phyloP scores from a whole-genome alignment of 2,888 invertebrate species.

The Cephus pulcher region DNA sequence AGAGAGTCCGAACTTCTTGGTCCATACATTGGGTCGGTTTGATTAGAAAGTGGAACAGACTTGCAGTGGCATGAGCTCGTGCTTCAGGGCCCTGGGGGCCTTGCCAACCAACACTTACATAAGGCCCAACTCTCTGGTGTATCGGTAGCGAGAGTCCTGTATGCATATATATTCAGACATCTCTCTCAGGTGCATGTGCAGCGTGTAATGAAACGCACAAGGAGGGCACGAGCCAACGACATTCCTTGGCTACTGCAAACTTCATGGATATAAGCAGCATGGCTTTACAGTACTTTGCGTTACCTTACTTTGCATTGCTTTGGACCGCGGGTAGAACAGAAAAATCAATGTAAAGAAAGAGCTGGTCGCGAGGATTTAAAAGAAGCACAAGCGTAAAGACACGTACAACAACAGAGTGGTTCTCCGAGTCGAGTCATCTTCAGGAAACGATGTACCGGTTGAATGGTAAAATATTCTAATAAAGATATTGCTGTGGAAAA shows the following conservation, averaged over 20 bases:
- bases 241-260: conserved; percentile 23
- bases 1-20: conserved; percentile 3
- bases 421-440: neutral
- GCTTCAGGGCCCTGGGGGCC: conserved; percentile 42
- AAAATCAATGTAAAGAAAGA: neutral
- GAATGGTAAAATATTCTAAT: neutral
- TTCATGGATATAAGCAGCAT: neutral
- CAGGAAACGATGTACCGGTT: neutral
- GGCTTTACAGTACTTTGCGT: neutral
- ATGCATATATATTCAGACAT: conserved; percentile 1
- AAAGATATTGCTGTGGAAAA: neutral
- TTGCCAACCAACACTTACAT: conserved; percentile 49
- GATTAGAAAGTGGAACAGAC: conserved; percentile 61
- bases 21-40: conserved; percentile 42
- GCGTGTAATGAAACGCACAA: conserved; percentile 21
- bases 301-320: neutral
- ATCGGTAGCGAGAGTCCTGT: neutral
- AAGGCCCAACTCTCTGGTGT: conserved; percentile 25
- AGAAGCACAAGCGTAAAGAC: neutral
- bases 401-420: neutral
- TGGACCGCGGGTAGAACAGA: neutral
- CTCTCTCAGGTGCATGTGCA: conserved; percentile 9
- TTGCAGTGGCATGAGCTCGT: conserved; percentile 44
- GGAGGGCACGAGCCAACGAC: conserved; percentile 31
- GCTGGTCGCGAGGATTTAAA: neutral